Percentiles rank a stretch among this genome's conserved stretches.
These are phyloP conservation scores for Seira sanloemensis DNA, from an alignment of 2,888 invertebrate genomes.

Conservation along the genomic window DNA sequence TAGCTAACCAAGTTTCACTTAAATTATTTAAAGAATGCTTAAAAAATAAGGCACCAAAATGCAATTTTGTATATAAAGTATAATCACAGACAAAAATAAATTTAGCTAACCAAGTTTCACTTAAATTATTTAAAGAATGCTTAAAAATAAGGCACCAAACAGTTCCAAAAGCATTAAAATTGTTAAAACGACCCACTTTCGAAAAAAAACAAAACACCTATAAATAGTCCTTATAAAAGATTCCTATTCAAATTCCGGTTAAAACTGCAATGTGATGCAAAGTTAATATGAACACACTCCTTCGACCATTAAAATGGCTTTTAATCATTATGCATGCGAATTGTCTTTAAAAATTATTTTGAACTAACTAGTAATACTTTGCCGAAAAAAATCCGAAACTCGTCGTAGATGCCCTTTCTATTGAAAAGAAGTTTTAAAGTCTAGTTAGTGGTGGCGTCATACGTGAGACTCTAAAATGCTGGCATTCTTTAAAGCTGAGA, in stretches of 20 bases:
- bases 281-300: no score
- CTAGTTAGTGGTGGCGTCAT: slow-evolving; percentile 45
- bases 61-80: slow-evolving; percentile 18
- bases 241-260: no score
- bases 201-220: no score
- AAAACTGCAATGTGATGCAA: no score
- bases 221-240: no score
- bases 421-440: no score
- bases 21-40: slow-evolving; percentile 19
- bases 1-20: slow-evolving; percentile 20
- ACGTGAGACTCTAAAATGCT: slow-evolving; percentile 73
- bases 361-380: not conserved
- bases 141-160: slow-evolving; percentile 56
- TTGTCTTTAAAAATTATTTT: not conserved
- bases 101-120: slow-evolving; percentile 18
- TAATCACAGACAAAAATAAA: slow-evolving; percentile 58
- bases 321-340: no score
- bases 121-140: slow-evolving; percentile 16
- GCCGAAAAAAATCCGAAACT: not conserved
- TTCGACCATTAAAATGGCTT: no score
- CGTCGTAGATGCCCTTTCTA: no score
- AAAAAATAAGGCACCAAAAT: slow-evolving; percentile 16
- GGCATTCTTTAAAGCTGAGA: slow-evolving; percentile 68
- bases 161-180: slow-evolving; percentile 19
- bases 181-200: no score